These are phyloP conservation scores for Anoplopoma fimbria DNA, from an alignment of 2,113 vertebrate species.

Conservation along the genomic window DNA sequence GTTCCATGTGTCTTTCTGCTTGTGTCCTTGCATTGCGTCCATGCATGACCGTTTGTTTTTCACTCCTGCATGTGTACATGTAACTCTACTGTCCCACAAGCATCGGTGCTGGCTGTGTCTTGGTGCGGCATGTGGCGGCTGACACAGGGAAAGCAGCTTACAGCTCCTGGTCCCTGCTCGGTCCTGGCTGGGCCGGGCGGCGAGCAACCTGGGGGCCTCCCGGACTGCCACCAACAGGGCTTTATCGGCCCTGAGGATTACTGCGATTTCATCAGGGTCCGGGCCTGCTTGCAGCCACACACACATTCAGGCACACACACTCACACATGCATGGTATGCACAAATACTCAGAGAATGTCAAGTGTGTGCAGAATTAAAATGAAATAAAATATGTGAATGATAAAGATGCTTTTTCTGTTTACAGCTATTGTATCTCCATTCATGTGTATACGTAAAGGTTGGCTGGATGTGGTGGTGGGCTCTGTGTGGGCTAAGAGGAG, in stretches of 20 bases:
- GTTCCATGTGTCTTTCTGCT: not conserved
- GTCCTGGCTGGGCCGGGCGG: slow-evolving; percentile 63
- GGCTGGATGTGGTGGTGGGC: slow-evolving; percentile 41
- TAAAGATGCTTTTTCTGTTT: not conserved
- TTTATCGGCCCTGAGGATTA: slow-evolving; percentile 76
- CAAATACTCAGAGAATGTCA: not conserved
- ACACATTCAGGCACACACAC: slow-evolving; percentile 33
- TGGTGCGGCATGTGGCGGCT: slow-evolving; percentile 73
- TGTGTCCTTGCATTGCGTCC: not conserved
- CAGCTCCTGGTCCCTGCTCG: slow-evolving; percentile 60
- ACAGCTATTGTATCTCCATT: not conserved
- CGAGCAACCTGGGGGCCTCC: slow-evolving; percentile 67
- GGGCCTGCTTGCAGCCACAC: slow-evolving; percentile 40
- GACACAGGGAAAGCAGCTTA: slow-evolving; percentile 83
- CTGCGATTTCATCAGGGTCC: slow-evolving; percentile 63
- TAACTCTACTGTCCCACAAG: not conserved
- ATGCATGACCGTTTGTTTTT: slow-evolving; percentile 12
- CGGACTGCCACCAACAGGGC: slow-evolving; percentile 75
- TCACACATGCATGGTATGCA: slow-evolving; percentile 42
- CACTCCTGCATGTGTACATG: slow-evolving; percentile 4
- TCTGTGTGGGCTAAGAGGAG: slow-evolving; percentile 51
- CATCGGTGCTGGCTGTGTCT: slow-evolving; percentile 63
- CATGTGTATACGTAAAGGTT: slow-evolving; percentile 17
- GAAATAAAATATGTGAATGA: not conserved
- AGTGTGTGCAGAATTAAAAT: not conserved